These are phyloP conservation scores for Tupiocoris notatus DNA, from an alignment of 2,888 invertebrate species.

Conservation along the genomic window DNA sequence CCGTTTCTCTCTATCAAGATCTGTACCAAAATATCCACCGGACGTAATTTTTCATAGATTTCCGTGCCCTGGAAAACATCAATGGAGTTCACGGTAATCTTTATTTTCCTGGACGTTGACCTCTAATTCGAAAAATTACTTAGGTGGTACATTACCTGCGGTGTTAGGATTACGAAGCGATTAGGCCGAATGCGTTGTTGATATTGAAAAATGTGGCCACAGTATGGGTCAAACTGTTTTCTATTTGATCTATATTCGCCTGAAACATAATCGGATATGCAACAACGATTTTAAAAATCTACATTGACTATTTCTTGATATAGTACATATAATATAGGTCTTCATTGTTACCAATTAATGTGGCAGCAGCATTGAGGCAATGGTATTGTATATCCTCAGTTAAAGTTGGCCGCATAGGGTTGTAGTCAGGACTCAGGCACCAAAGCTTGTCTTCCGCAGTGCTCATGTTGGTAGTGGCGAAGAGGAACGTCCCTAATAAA, in stretches of 20 bases:
- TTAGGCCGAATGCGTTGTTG: slow-evolving; percentile 65
- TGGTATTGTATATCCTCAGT: slow-evolving; percentile 37
- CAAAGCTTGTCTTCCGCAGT: slow-evolving; percentile 75
- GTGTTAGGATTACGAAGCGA: slow-evolving; percentile 81
- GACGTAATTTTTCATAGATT: slow-evolving; percentile 77
- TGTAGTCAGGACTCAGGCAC: slow-evolving; percentile 72
- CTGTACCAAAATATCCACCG: slow-evolving; percentile 82
- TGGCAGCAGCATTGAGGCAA: slow-evolving; percentile 33
- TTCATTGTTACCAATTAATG: slow-evolving; percentile 44
- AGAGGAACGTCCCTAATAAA: slow-evolving; percentile 64
- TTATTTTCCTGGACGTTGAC: too few relatives aligned
- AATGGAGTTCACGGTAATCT: neutral
- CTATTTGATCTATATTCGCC: slow-evolving; percentile 55
- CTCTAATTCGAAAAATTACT: neutral
- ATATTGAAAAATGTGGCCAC: slow-evolving; percentile 63
- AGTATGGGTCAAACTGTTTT: slow-evolving; percentile 59
- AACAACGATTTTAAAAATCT: too few relatives aligned
- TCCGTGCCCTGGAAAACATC: slow-evolving; percentile 67
- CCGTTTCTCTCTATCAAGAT: slow-evolving; percentile 79
- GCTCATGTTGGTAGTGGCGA: slow-evolving; percentile 63
- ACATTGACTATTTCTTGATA: neutral
- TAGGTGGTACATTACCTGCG: slow-evolving; percentile 60
- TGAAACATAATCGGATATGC: too few relatives aligned
- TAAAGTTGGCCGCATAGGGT: slow-evolving; percentile 56
- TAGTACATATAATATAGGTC: neutral